Conservation (phyloP, 2,113 vertebrate genomes). For the Coreoperca whiteheadi region DNA sequence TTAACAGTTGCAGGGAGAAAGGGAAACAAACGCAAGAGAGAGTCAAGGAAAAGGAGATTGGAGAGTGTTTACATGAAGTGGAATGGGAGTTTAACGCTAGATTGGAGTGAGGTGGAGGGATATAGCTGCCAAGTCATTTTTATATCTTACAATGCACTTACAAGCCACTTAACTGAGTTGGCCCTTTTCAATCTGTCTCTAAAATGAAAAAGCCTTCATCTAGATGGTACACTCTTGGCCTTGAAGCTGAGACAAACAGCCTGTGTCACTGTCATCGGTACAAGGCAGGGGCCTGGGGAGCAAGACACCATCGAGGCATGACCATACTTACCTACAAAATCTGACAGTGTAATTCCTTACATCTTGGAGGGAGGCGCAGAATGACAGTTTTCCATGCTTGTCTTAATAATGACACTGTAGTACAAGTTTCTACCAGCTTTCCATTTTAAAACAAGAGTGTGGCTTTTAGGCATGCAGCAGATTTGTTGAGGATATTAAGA, state of each 20-base stretch:
- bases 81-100: neutral
- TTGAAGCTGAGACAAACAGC: constrained; percentile 3
- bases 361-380: neutral
- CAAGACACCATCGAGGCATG: neutral
- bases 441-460: neutral
- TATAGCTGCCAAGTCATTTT: constrained; percentile 25
- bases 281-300: neutral
- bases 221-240: neutral
- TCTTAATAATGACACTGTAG: neutral
- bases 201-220: constrained; percentile 24
- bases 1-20: neutral
- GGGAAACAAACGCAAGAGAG: neutral
- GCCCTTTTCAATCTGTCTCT: constrained; percentile 4
- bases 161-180: constrained; percentile 10
- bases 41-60: neutral
- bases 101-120: neutral
- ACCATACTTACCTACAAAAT: neutral
- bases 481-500: neutral
- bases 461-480: neutral
- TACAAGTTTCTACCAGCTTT: neutral
- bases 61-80: neutral
- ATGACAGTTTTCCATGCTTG: neutral
- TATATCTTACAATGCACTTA: constrained; percentile 36
- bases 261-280: neutral
- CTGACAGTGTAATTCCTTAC: neutral